These are phyloP conservation scores for Dryomyza anilis DNA, from an alignment of 2,888 invertebrate genomes.

Conservation along the genomic window DNA sequence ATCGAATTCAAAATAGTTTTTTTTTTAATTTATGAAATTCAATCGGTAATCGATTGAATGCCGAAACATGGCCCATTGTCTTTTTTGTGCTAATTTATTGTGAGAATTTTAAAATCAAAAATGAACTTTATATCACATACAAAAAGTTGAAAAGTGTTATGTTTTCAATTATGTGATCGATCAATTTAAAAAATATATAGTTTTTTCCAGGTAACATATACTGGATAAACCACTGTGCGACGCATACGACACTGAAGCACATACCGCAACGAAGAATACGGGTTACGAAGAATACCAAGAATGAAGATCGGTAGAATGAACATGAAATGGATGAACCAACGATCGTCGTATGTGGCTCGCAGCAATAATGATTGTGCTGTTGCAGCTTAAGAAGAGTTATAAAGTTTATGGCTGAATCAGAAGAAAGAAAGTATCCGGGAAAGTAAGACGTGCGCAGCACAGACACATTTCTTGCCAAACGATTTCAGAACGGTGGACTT, in stretches of 20 bases:
- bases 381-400: conserved; percentile 56
- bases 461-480: not conserved
- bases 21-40: not conserved
- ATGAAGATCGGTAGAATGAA: not conserved
- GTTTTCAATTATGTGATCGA: no score
- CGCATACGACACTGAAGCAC: not conserved
- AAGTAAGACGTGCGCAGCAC: conserved; percentile 48
- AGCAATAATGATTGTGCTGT: no score
- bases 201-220: not conserved
- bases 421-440: conserved; percentile 59
- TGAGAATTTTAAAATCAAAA: no score
- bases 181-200: no score
- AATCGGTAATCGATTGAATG: not conserved
- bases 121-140: no score
- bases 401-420: conserved; percentile 47
- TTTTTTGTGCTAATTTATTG: no score
- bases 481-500: not conserved
- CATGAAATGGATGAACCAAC: not conserved
- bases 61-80: no score
- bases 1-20: no score
- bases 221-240: no score
- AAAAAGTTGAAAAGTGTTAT: no score
- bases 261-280: conserved; percentile 4
- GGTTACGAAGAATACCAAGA: not conserved
- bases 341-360: not conserved